Base-by-base conservation (phyloP, 2,113 vertebrate genomes). In the Eulemur macaco region DNA sequence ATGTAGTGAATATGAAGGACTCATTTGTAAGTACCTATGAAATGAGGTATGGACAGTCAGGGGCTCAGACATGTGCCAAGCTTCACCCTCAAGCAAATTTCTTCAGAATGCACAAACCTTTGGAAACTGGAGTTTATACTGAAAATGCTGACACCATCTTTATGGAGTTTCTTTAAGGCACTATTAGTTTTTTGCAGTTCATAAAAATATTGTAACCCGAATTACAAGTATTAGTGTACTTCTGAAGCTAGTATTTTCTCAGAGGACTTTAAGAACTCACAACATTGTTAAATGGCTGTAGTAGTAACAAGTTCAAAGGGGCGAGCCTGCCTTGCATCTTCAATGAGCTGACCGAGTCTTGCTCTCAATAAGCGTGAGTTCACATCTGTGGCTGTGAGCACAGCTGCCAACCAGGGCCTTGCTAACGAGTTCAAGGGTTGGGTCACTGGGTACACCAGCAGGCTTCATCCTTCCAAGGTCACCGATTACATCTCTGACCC, bases 271-370 rank as follows among this genome's bases (percentile, higher is more conserved):
- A 96, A 87, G 94, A 66, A 54, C 31, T 96, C 97, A 96, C 23
- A 93, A 96, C 96, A 96, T 81, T 95, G 96, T 89, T 97, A 94
- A 89, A 95, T 86, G 95, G 66, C 34, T 89, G 47, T 78, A 64
- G 82, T 54, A 21, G 82, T 83, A 88, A 85, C 80, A 80, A 98
- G 90, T 86, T 98, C 94, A 92, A 76, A 97, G 89, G 78, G 50
- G 80, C 69, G 96, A 64, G 34, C n/a, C 71, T 76, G 86, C 42
- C 47, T 96, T 82, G 86, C 63, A 89, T 87, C 69, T 69, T 50
- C 6, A 95, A 77, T 80, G 71, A 93, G n/a, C 37, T 83, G 64
- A 76, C 34, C 60, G 14, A 31, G 25, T 90, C 58, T 78, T 86
- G 88, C 86, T 93, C 60, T 94, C 14, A 50, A 39, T 73, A 80